Percentiles rank a stretch among this genome's conserved stretches.
phyloP scores from a whole-genome alignment of 2,888 invertebrate genomes.

The Habrosyne pyritoides region DNA sequence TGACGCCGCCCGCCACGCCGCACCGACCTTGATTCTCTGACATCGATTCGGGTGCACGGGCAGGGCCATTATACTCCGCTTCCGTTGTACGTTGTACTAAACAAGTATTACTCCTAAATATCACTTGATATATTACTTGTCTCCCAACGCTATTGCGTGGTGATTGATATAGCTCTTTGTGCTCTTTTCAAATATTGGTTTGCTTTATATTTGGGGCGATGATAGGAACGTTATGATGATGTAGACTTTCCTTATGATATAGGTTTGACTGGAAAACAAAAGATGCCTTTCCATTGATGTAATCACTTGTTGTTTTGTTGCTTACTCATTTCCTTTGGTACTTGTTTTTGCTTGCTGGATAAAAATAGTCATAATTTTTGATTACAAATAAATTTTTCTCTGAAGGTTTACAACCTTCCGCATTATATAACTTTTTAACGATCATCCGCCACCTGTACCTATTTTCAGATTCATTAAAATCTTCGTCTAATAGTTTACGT shows the following conservation, averaged over 20 bases:
- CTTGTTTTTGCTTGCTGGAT: not conserved
- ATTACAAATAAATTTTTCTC: not conserved
- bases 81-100: not conserved
- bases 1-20: not conserved
- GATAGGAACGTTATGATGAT: not conserved
- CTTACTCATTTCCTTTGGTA: not conserved
- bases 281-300: not conserved
- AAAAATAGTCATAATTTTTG: not conserved
- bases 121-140: slow-evolving; percentile 8
- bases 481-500: no score
- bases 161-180: slow-evolving; percentile 6
- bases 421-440: not conserved
- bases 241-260: not conserved
- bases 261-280: not conserved
- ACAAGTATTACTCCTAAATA: slow-evolving; percentile 1
- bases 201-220: not conserved
- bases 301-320: not conserved
- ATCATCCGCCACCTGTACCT: slow-evolving; percentile 4
- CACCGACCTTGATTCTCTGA: not conserved
- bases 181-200: not conserved
- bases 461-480: slow-evolving; percentile 3
- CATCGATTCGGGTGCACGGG: slow-evolving; percentile 1
- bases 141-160: not conserved
- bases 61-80: not conserved
- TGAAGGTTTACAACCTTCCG: slow-evolving; percentile 5